phyloP scores from a whole-genome alignment of 1,140 invertebrate genomes.

The Bathynomus jamesi region DNA sequence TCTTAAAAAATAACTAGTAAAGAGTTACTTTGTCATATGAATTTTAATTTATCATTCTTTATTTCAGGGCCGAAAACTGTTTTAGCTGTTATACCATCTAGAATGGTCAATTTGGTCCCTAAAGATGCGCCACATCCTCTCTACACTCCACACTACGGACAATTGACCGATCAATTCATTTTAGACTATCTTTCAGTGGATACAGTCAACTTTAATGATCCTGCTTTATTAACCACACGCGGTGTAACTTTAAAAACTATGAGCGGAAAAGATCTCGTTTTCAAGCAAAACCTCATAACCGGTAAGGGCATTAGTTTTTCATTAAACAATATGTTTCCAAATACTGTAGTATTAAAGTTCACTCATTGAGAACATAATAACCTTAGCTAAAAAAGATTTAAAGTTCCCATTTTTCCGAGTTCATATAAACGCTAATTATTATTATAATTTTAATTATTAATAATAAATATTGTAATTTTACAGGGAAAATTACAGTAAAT shows the following conservation, averaged over 20 bases:
- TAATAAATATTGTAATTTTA: too few species aligned
- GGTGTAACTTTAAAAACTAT: background rate
- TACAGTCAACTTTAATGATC: background rate
- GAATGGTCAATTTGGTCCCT: background rate
- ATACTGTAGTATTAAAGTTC: too few species aligned
- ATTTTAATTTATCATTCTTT: too few species aligned
- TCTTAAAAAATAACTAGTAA: too few species aligned
- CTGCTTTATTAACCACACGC: background rate
- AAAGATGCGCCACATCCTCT: background rate
- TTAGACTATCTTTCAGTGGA: background rate
- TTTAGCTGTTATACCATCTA: background rate
- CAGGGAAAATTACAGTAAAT: background rate
- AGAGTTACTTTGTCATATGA: too few species aligned
- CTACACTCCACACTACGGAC: background rate
- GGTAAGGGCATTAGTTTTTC: too few species aligned
- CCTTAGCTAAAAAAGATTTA: too few species aligned
- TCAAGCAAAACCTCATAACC: background rate
- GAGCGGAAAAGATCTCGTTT: background rate
- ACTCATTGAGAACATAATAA: too few species aligned
- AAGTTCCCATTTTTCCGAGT: too few species aligned
- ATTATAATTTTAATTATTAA: too few species aligned
- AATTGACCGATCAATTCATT: background rate
- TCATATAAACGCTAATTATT: too few species aligned
- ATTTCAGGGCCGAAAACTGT: background rate
- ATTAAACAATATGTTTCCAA: too few species aligned